Evolutionary conservation across 2,888 invertebrate genomes (phyloP), one percentile per base, ranked within the genome.

Genomic region (Melanostoma scalare): DNA sequence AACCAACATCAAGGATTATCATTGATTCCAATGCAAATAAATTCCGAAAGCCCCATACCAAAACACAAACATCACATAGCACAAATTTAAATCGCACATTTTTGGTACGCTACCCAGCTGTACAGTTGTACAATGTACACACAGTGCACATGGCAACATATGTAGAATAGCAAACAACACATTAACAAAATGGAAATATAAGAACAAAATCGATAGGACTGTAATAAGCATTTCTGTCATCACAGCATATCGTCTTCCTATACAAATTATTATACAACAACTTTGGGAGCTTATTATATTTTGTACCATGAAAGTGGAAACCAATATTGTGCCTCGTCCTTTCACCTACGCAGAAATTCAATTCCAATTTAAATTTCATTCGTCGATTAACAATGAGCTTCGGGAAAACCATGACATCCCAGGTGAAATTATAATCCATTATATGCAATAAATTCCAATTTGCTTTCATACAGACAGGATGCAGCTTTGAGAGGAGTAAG

Each of bases 11-110:
- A 44, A 60, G 44, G 44, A 60, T 60, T 60, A 60, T 44, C 60
- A 46, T 10, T 10, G 38, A 61, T 76, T 69, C 60, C 46, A 76
- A 69, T 68, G 65, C 52, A 71, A 77, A 71, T 77, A 77, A 50
- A 48, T 31, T 50, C 44, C 10, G 42, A 33, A n/a, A 60, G 33
- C 42, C 44, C 60, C 42, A 60, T 44, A 60, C 10, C 40, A 31
- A 65, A 33, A 55, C 53, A 30, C 52, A 35, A 60, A 72, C 58
- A 52, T 58, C 50, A 52, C 50, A 35, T 42, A 33, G 58, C 20
- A 20, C 20, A 20, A 20, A 20, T 20, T 20, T 20, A 20, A 20
- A 20, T 20, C 20, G 20, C 20, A 20, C 20, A 20, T 20, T 20
- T 20, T 20, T 20, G 20, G 20, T 20, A 20, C 20, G 20, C 20